Conservation (phyloP, 2,888 invertebrate species). For the Homarus gammarus region DNA sequence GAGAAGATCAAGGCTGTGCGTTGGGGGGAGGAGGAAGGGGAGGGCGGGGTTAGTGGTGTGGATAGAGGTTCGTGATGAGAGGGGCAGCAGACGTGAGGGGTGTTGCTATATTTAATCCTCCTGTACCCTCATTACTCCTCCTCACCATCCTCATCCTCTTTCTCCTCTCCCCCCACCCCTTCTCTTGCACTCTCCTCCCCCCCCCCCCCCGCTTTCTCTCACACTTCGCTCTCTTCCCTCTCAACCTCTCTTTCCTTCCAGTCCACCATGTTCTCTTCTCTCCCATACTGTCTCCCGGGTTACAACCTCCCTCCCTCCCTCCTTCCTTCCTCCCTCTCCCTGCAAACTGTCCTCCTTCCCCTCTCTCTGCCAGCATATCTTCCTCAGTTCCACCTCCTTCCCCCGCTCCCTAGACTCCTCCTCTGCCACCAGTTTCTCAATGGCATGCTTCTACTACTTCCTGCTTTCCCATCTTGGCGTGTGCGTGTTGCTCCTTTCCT, state of each 20-base stretch:
- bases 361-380: background rate
- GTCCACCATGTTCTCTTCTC: background rate
- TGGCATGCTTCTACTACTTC: background rate
- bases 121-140: no score
- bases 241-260: background rate
- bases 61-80: no score
- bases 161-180: background rate
- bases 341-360: slow-evolving; percentile 10
- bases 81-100: no score
- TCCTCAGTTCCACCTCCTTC: background rate
- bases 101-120: no score
- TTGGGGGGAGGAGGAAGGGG: no score
- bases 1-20: no score
- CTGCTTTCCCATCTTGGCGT: background rate
- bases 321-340: background rate
- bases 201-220: slow-evolving; percentile 15
- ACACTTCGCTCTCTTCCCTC: background rate
- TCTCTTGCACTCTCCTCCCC: background rate
- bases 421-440: background rate
- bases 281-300: no score
- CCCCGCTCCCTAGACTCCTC: background rate
- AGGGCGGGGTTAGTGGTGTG: no score
- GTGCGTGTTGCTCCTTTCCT: no score
- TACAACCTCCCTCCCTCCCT: no score
- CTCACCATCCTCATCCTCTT: background rate